These are phyloP conservation scores for Vimba vimba DNA, from an alignment of 2,113 vertebrate species.

Conservation along the genomic window DNA sequence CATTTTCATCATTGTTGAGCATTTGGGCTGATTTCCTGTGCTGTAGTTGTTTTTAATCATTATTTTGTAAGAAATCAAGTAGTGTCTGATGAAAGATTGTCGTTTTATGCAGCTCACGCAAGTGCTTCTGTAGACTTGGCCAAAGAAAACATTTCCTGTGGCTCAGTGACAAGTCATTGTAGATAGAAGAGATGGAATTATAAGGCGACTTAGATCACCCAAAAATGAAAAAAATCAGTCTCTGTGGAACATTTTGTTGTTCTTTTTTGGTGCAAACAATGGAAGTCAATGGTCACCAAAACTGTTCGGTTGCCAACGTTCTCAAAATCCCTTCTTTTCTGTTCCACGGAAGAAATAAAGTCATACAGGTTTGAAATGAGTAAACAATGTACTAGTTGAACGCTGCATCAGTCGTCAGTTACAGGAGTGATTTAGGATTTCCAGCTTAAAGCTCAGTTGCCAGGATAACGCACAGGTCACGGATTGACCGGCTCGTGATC, in stretches of 20 bases:
- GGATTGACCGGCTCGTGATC: constrained; percentile 30
- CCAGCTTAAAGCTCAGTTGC: neutral
- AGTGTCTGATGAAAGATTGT: neutral
- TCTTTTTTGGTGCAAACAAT: neutral
- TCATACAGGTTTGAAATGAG: neutral
- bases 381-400: neutral
- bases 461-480: neutral
- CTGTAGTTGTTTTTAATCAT: constrained; percentile 7
- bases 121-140: constrained; percentile 48
- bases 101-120: constrained; percentile 4
- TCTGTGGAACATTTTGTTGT: neutral
- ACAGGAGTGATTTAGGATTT: neutral
- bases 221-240: neutral
- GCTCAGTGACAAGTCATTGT: constrained; percentile 15
- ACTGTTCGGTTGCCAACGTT: neutral
- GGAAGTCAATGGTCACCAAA: neutral
- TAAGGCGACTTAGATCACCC: neutral
- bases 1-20: neutral
- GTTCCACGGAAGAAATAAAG: neutral
- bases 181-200: neutral
- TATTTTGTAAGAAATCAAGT: constrained; percentile 7
- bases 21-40: neutral
- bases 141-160: constrained; percentile 50
- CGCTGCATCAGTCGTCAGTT: neutral
- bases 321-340: neutral